These are phyloP conservation scores for Hippocampus barbouri DNA, from an alignment of 2,113 vertebrate species.

Conservation along the genomic window DNA sequence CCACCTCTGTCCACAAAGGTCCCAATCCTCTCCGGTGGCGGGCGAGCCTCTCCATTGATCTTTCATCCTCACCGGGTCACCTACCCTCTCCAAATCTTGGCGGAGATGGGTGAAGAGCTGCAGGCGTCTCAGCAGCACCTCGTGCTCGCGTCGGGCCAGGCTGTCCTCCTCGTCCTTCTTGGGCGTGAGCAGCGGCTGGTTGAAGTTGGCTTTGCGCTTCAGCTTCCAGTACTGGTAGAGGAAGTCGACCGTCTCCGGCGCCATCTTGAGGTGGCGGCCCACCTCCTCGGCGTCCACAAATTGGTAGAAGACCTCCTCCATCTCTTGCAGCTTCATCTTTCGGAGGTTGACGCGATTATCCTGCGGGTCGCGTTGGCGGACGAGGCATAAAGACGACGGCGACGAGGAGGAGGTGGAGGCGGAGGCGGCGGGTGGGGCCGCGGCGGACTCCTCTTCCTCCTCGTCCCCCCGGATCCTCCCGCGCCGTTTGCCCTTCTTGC, in stretches of 20 bases:
- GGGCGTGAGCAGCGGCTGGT: slow-evolving; percentile 91
- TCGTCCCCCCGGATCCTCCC: slow-evolving; percentile 38
- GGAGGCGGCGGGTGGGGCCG: background rate
- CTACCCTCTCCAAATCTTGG: slow-evolving; percentile 96
- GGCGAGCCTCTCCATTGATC: background rate
- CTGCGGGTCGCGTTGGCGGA: slow-evolving; percentile 44
- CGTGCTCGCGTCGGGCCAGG: slow-evolving; percentile 90
- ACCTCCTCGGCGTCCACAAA: slow-evolving; percentile 84
- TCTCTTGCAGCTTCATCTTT: slow-evolving; percentile 89
- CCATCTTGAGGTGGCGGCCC: slow-evolving; percentile 75
- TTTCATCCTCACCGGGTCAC: slow-evolving; percentile 25
- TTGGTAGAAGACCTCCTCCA: slow-evolving; percentile 92
- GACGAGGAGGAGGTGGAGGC: background rate
- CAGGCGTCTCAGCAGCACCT: slow-evolving; percentile 87
- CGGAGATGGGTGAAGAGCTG: slow-evolving; percentile 96
- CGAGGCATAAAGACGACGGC: slow-evolving; percentile 29
- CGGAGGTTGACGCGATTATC: slow-evolving; percentile 83
- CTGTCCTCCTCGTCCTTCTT: slow-evolving; percentile 96
- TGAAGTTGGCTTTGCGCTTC: slow-evolving; percentile 92
- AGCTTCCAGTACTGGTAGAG: slow-evolving; percentile 97
- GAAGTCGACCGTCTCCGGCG: slow-evolving; percentile 81
- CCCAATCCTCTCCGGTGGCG: background rate
- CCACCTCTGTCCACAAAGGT: background rate
- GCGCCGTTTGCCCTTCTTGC: slow-evolving; percentile 43
- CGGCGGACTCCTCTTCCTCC: slow-evolving; percentile 2